A percentile compares a stretch with the other conserved stretches of the same genome.
phyloP scores from a whole-genome alignment of 2,113 vertebrate genomes.

The Tachysurus fulvidraco region DNA sequence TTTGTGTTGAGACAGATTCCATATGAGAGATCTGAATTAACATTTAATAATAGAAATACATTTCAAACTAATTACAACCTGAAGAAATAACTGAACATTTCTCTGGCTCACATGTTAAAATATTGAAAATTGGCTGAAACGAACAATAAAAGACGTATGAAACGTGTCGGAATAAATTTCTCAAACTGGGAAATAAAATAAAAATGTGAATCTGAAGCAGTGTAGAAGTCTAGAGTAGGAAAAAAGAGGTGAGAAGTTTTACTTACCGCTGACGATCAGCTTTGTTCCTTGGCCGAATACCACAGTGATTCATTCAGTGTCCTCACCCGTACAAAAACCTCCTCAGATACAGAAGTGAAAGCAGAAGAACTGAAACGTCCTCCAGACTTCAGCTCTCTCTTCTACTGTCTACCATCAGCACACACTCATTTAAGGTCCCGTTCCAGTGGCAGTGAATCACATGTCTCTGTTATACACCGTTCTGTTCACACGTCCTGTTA shows the following conservation, averaged over 20 bases:
- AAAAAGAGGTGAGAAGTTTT: conserved; percentile 15
- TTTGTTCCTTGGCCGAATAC: conserved; percentile 71
- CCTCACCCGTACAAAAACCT: conserved; percentile 68
- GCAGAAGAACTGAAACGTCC: conserved; percentile 59
- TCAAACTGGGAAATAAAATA: background rate
- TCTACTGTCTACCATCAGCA: conserved; percentile 37
- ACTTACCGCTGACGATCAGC: conserved; percentile 65
- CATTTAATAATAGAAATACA: background rate
- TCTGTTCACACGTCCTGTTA: conserved; percentile 9
- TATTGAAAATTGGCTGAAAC: background rate
- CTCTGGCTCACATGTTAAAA: background rate
- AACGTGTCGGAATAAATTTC: background rate
- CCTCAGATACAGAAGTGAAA: conserved; percentile 55
- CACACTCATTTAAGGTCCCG: background rate
- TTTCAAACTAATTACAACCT: background rate
- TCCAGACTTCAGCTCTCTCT: conserved; percentile 15
- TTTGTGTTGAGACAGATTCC: background rate
- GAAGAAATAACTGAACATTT: background rate
- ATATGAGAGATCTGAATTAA: background rate
- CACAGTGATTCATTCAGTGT: conserved; percentile 68
- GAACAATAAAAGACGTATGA: background rate
- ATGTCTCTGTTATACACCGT: background rate
- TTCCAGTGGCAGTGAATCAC: conserved; percentile 6
- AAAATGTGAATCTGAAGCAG: background rate
- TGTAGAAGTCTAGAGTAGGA: background rate